These are phyloP conservation scores for Pardosa pseudoannulata DNA, from an alignment of 2,888 invertebrate genomes.

Conservation along the genomic window DNA sequence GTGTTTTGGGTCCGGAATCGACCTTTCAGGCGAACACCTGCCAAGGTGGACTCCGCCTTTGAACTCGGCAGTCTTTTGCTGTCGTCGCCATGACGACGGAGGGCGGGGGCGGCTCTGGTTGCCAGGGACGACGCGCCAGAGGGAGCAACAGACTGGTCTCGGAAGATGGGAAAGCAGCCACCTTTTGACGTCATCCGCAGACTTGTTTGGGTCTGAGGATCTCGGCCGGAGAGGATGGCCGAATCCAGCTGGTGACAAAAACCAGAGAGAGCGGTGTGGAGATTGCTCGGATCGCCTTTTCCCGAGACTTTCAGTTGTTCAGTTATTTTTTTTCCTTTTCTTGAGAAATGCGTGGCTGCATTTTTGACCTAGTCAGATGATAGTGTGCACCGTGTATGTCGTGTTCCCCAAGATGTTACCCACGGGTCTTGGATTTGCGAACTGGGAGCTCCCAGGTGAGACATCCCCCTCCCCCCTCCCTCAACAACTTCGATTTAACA, in stretches of 20 bases:
- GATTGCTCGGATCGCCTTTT: too few relatives aligned
- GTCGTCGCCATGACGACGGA: background rate
- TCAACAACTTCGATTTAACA: background rate
- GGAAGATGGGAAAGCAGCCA: background rate
- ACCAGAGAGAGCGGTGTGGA: background rate
- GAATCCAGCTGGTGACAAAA: background rate
- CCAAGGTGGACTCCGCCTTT: background rate
- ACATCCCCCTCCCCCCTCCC: background rate
- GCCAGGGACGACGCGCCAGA: background rate
- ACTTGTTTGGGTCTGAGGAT: background rate
- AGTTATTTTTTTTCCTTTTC: too few relatives aligned
- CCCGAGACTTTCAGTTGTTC: too few relatives aligned
- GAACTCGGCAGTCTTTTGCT: background rate
- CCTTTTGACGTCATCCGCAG: background rate
- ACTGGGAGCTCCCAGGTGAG: constrained; percentile 61
- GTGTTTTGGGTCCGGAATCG: too few relatives aligned
- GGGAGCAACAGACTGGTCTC: background rate
- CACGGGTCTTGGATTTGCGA: constrained; percentile 50
- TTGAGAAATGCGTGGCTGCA: too few relatives aligned
- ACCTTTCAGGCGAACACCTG: background rate
- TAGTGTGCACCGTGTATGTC: background rate
- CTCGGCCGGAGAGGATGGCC: background rate
- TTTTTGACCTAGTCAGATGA: background rate
- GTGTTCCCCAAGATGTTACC: constrained; percentile 36
- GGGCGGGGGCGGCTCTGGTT: background rate